Evolutionary conservation across 2,113 vertebrate species (phyloP).

Genomic region (Gallinago undulata): DNA sequence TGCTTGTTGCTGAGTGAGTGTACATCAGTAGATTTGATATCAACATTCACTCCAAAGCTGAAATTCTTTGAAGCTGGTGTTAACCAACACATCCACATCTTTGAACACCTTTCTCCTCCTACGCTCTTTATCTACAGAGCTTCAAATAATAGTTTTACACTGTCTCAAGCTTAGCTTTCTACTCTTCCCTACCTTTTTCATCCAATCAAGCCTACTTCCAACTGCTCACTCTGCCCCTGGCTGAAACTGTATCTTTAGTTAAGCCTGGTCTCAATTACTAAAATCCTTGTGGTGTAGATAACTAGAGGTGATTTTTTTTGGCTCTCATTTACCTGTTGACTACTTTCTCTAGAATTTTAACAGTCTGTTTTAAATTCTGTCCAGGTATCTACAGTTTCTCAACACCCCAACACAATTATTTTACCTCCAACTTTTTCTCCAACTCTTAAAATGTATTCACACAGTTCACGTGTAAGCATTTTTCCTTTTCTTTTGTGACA

Average conservation of each 20-base stretch:
- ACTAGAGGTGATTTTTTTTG: neutral
- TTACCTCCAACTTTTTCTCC: neutral
- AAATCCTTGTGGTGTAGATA: neutral
- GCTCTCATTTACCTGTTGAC: neutral
- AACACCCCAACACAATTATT: neutral
- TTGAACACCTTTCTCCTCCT: neutral
- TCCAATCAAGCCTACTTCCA: neutral
- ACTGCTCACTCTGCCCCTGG: neutral
- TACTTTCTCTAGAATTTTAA: neutral
- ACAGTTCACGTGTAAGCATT: neutral
- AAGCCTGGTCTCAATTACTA: neutral
- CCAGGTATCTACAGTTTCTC: neutral
- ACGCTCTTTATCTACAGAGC: neutral
- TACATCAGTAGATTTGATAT: neutral
- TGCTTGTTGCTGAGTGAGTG: neutral
- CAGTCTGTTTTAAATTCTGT: neutral
- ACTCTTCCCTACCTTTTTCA: neutral
- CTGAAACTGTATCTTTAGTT: neutral
- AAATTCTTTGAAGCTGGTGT: neutral
- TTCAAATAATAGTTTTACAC: neutral
- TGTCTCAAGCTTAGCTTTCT: neutral
- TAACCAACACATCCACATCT: rapidly evolving
- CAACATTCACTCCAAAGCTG: neutral
- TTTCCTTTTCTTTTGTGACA: neutral
- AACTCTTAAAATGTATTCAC: neutral